Evolutionary conservation across 2,888 invertebrate species (phyloP).

Genomic region (Rhagophthalmus giganteus): DNA sequence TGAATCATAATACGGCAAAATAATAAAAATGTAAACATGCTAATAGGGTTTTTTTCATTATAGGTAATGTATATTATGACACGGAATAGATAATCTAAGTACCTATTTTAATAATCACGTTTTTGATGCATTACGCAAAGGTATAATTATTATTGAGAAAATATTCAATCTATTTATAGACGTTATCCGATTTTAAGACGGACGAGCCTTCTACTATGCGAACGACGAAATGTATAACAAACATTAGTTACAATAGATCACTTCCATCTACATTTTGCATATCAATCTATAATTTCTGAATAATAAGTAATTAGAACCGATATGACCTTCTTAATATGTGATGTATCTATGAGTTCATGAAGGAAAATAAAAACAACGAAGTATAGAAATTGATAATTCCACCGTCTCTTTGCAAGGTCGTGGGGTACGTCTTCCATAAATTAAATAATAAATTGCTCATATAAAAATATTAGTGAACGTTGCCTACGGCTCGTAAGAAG

Average conservation of each 20-base stretch:
- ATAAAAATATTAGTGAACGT: constrained; percentile 22
- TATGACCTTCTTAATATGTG: constrained; percentile 35
- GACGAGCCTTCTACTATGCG: constrained; percentile 37
- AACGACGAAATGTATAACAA: constrained; percentile 32
- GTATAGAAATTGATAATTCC: constrained; percentile 32
- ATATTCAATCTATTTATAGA: constrained; percentile 37
- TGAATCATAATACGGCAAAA: too few species aligned
- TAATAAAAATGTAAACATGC: too few species aligned
- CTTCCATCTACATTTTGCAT: constrained; percentile 34
- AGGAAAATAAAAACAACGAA: constrained; percentile 31
- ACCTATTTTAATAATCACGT: constrained; percentile 19
- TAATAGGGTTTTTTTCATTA: constrained; percentile 8
- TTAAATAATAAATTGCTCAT: constrained; percentile 27
- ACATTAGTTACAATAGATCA: constrained; percentile 34
- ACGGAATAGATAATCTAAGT: constrained; percentile 13
- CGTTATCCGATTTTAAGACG: constrained; percentile 35
- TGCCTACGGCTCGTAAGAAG: constrained; percentile 13
- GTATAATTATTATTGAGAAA: constrained; percentile 27
- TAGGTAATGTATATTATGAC: constrained; percentile 19
- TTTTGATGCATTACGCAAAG: constrained; percentile 29
- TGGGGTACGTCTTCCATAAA: constrained; percentile 32
- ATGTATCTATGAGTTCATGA: constrained; percentile 31
- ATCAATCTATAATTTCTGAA: constrained; percentile 32
- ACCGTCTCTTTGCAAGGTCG: constrained; percentile 37
- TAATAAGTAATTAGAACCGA: constrained; percentile 34